These are phyloP conservation scores for Dysidea cf. avara DNA, from an alignment of 37 sponge, comb jelly and placozoan species.

Conservation along the genomic window DNA sequence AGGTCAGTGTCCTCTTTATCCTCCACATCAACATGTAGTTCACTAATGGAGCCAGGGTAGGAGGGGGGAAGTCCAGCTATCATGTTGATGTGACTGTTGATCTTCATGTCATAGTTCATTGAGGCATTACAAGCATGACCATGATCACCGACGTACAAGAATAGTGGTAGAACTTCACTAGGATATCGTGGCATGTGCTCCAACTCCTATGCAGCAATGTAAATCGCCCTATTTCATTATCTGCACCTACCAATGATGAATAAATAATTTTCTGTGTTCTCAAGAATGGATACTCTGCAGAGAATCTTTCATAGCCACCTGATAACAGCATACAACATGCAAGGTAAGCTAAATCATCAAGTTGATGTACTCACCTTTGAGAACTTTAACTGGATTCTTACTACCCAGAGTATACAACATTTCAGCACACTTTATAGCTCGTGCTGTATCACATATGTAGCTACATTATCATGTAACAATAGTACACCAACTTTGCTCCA, in stretches of 20 bases:
- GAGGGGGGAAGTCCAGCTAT: conserved; percentile 40
- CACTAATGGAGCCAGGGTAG: conserved; percentile 29
- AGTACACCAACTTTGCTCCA: conserved; percentile 89
- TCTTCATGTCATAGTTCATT: conserved; percentile 78
- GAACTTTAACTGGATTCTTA: conserved; percentile 74
- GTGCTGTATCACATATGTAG: conserved; percentile 33
- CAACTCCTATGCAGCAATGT: conserved; percentile 57
- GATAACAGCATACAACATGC: neutral
- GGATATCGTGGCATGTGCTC: conserved; percentile 78
- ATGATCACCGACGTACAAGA: conserved; percentile 83
- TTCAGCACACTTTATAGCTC: conserved; percentile 78
- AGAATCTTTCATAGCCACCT: conserved; percentile 95
- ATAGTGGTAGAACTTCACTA: conserved; percentile 82
- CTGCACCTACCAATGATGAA: conserved; percentile 67
- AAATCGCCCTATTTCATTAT: neutral
- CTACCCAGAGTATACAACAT: conserved; percentile 61
- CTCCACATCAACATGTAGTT: conserved; percentile 46
- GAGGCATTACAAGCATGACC: conserved; percentile 75
- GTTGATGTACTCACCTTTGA: conserved; percentile 69
- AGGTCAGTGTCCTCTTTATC: conserved; percentile 52
- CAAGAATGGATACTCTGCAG: conserved; percentile 92
- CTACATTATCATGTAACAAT: too few relatives aligned
- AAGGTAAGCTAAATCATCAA: neutral
- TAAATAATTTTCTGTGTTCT: conserved; percentile 85
- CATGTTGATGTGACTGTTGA: conserved; percentile 49